phyloP scores from a whole-genome alignment of 2,113 vertebrate species.

The Anthoscopus minutus region DNA sequence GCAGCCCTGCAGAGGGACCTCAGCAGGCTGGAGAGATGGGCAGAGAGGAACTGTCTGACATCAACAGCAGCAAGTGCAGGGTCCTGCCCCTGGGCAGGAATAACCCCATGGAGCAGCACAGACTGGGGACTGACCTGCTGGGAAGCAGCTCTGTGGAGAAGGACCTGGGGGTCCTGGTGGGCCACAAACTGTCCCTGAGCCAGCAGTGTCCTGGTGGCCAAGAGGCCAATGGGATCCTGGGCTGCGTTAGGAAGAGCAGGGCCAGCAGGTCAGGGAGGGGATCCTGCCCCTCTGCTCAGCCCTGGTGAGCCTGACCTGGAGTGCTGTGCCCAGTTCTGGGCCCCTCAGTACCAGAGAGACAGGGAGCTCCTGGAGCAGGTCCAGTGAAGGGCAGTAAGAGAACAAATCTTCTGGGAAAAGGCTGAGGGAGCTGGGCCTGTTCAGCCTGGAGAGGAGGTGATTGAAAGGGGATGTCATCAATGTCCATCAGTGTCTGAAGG shows the following conservation, averaged over 20 bases:
- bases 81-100: not conserved
- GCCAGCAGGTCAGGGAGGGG: accelerated
- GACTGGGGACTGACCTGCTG: not conserved
- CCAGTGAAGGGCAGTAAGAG: not conserved
- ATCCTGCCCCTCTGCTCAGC: not conserved
- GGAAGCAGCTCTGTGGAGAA: not conserved
- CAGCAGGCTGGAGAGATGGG: not conserved
- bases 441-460: accelerated
- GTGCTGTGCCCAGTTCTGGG: not conserved
- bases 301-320: not conserved
- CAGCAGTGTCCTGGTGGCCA: not conserved
- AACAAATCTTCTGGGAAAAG: no score
- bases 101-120: not conserved
- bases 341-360: not conserved
- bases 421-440: not conserved
- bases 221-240: not conserved
- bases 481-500: not conserved
- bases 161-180: not conserved
- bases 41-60: not conserved
- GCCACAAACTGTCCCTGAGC: not conserved
- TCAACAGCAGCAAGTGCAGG: not conserved
- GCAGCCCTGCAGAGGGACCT: not conserved
- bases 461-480: not conserved
- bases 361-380: accelerated
- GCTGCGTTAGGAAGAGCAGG: not conserved